These are phyloP conservation scores for Pseudolaguvia tuberculata DNA, from an alignment of 2,113 vertebrate genomes.

Conservation along the genomic window DNA sequence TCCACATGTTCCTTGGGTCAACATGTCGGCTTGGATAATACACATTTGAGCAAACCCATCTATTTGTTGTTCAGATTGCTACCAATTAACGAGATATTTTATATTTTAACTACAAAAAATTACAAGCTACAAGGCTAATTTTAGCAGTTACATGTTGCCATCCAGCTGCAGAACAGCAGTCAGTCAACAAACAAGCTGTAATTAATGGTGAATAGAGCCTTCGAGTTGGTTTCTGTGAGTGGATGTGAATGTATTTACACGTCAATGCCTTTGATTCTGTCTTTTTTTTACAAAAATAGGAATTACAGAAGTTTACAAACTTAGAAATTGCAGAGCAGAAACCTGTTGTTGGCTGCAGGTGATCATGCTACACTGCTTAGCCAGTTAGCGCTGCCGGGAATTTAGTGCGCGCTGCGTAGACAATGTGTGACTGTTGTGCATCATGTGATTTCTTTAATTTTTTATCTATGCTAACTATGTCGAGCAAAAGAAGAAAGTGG, in stretches of 20 bases:
- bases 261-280: too few species aligned
- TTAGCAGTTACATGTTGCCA: conserved; percentile 68
- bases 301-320: too few species aligned
- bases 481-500: too few species aligned
- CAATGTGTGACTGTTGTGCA: too few species aligned
- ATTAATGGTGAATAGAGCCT: conserved; percentile 67
- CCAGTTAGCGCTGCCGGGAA: too few species aligned
- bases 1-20: conserved; percentile 81
- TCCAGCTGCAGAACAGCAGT: conserved; percentile 60
- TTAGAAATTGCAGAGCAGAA: too few species aligned
- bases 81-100: conserved; percentile 77
- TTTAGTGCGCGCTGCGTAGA: too few species aligned
- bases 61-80: conserved; percentile 75
- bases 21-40: conserved; percentile 77
- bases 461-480: too few species aligned
- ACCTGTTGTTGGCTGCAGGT: too few species aligned
- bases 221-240: conserved; percentile 48
- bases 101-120: conserved; percentile 70
- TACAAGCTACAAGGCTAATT: conserved; percentile 66
- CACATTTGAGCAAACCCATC: conserved; percentile 76
- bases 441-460: too few species aligned
- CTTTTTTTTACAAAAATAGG: too few species aligned
- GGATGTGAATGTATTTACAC: conserved; percentile 35
- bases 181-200: conserved; percentile 52
- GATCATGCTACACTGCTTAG: too few species aligned